Base-by-base conservation (phyloP, 2,888 invertebrate species). In the Megaustenia siamemsis region DNA sequence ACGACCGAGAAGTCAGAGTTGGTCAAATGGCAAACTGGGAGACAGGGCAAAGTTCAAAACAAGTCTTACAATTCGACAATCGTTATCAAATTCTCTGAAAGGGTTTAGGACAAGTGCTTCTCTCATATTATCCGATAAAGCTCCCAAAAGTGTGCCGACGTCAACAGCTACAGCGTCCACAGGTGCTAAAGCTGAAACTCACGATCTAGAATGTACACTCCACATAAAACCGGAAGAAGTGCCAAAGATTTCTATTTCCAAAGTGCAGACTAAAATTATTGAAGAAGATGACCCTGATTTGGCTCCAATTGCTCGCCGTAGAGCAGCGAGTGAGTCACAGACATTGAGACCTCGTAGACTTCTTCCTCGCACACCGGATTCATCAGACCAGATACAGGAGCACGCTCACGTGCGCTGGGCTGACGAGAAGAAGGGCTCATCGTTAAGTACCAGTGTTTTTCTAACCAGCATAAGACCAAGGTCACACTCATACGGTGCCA, bases 401-500 rank as follows among this genome's bases (percentile, higher is more conserved):
- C 86, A 84, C 28, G 80, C 40, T 18, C 87, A 86, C 53, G 87
- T 87, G 68, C 87, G 77, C 84, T 87, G 87, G 87, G 87, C 87
- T 12, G 87, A 87, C 38, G 87, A 87, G 73, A 73, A 84, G 73
- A 60, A 73, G 53, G 87, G 86, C 0, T 82, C 71, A 1, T 79
- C 86, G 1, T 40, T 87, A 35, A 80, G 83, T 21, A 87, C 87
- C 53, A 84, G 87, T 63, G 87, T 86, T 0, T n/a, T n/a, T n/a
- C n/a, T n/a, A n/a, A n/a, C n/a, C n/a, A 85, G 78, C 73, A 56
- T 84, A 6, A 43, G 86, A 28, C 86, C 86, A 4, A 69, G 86
- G 32, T 85, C 86, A n/a, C 83, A 77, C 10, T 86, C 87, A 1
- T 83, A 87, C 43, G 87, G 87, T 6, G 86, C 87, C 10, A 77